Evolutionary conservation across 2,888 invertebrate genomes (phyloP), one percentile per base, ranked within the genome.

Genomic region (Fragum fragum): DNA sequence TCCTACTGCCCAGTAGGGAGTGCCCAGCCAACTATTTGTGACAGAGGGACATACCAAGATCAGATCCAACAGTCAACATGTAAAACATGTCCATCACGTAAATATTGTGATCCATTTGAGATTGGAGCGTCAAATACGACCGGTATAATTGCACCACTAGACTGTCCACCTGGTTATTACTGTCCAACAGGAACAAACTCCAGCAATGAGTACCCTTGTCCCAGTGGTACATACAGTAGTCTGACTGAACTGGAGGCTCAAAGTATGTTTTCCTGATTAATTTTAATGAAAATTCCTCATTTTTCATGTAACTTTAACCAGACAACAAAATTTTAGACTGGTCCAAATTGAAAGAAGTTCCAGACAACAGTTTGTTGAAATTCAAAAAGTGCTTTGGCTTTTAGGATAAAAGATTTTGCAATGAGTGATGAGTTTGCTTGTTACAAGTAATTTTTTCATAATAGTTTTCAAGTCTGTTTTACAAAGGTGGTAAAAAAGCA

Each of bases 31-130:
- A 70, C 81, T n/a, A 89, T 91, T 29, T 93, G 93, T 87, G 82
- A 76, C 21, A 79, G 90, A 85, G 93, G 93, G 88, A 71, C 73
- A n/a, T 94, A 91, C 81, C 91, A 92, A 63, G 83, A 86, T 36
- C 59, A 76, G 16, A 57, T 57, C 2, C 89, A 87, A 3, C 79
- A 87, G 74, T 74, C 87, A 1, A 76, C 82, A 0, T 94, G 93
- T 80, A 76, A 88, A 5, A 66, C 57, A 2, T 94, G 94, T 77
- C 89, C 89, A 1, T 32, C 86, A 1, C 82, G 93, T 21, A 85
- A 73, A 28, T 94, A 93, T 88, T 94, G 94, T 84, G 93, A 94
- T 81, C 93, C 93, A 1, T 91, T 83, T 73, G 92, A 92, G 80
- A 81, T 87, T 29, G 21, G 52, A 1, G 61, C 57, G 0, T 85